Conservation (phyloP, 1,140 invertebrate genomes). For the Battus philenor region DNA sequence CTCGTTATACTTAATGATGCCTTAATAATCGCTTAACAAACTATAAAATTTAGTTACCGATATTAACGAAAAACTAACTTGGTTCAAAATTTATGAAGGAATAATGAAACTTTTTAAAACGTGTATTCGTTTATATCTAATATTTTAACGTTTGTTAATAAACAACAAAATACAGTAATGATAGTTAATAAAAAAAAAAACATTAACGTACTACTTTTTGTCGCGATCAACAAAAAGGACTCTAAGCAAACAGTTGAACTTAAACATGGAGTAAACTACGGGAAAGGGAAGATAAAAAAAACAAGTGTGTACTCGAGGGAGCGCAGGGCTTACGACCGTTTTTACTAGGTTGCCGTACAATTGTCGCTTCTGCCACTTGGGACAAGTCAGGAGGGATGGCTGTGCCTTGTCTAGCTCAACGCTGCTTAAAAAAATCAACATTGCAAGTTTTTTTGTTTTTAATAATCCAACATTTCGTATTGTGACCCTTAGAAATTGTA, state of each 20-base stretch:
- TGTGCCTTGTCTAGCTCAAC: conserved; percentile 17
- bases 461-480: no score
- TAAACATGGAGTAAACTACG: conserved; percentile 34
- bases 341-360: conserved; percentile 38
- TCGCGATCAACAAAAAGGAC: conserved; percentile 6
- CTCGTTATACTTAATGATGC: no score
- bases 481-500: no score
- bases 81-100: no score
- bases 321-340: conserved; percentile 40
- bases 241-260: conserved; percentile 28
- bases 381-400: conserved; percentile 22
- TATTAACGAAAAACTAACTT: no score
- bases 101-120: no score
- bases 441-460: conserved; percentile 6
- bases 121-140: no score
- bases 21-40: no score
- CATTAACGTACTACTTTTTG: neutral
- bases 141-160: no score
- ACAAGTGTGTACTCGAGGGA: conserved; percentile 32
- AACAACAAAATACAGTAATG: no score
- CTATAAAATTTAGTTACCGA: no score
- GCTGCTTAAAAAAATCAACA: conserved; percentile 17
- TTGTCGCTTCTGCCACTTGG: conserved; percentile 39
- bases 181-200: no score
- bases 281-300: conserved; percentile 33